Evolutionary conservation across 2,888 invertebrate genomes (phyloP), one percentile per base, ranked within the genome.

Genomic region (Chrysomela aeneicollis): DNA sequence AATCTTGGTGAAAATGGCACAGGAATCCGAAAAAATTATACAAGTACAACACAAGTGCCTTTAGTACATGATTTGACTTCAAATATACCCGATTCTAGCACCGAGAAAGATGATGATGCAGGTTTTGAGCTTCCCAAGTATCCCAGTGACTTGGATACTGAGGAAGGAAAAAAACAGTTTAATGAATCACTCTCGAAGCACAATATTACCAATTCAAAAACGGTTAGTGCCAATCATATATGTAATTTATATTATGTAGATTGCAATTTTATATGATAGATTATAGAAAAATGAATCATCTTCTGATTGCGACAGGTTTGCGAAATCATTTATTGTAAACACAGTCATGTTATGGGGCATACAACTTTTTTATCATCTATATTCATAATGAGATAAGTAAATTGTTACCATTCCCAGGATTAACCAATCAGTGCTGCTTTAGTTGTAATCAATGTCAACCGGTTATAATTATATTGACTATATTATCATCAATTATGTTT

Each of bases 1-100:
- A 78, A 78, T 66, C 76, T 86, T 49, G 86, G 86, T 2, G 82
- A 78, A 46, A 85, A 87, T 73, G 86, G 86, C 1, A 79, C 84
- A 2, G 86, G 86, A 9, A 84, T 83, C 46, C 75, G 76, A 42
- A 76, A 75, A 62, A 74, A 75, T 61, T 54, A 72, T 10, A 72
- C 73, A 1, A 26, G 61, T 2, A 66, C 61, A 17, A 59, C 65
- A 10, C 71, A 61, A 32, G 59, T 61, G 3, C 32, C 55, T 54
- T 46, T 64, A 37, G 46, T 61, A 47, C 66, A 64, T 26, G 47
- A 57, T 54, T 64, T 57, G 59, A 12, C 30, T 19, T 55, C 26
- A 18, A 69, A 66, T 62, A 12, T 51, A 26, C 55, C 54, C 18
- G 59, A 63, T 42, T 51, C 66, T 19, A 63, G 66, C 19, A 50